A percentile compares a stretch with the other conserved stretches of the same genome.
Evolutionary conservation across 2,797 vertebrate genomes (phyloP).

Genomic region (Gambusia yucatana): DNA sequence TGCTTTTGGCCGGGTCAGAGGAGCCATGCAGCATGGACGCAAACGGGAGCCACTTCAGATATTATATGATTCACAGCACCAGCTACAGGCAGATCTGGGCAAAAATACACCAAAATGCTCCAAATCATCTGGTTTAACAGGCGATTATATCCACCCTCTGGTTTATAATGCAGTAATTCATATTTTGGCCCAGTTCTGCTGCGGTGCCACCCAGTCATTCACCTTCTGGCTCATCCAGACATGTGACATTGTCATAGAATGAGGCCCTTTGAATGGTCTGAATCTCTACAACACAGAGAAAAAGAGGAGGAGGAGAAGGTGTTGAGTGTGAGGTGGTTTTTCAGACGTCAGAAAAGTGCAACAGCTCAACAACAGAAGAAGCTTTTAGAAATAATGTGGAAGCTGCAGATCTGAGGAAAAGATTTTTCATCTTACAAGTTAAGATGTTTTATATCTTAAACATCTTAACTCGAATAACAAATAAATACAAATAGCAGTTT

Average conservation of each 20-base stretch:
- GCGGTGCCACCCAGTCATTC: constrained; percentile 85
- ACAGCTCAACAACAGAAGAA: constrained; percentile 38
- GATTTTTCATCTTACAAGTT: not conserved
- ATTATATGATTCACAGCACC: constrained; percentile 53
- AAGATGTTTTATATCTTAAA: too few relatives aligned
- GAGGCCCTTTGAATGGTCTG: constrained; percentile 98
- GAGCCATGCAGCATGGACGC: constrained; percentile 90
- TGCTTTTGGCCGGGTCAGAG: constrained; percentile 60
- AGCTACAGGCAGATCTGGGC: constrained; percentile 73
- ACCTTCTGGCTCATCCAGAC: constrained; percentile 95
- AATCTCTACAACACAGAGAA: constrained; percentile 89
- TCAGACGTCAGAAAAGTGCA: constrained; percentile 26
- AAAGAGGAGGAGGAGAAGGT: constrained; percentile 48
- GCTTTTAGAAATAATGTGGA: constrained; percentile 35
- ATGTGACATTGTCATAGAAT: constrained; percentile 99
- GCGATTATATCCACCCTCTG: not conserved
- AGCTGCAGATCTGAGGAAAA: not conserved
- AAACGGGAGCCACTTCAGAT: constrained; percentile 77
- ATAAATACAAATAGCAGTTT: not conserved
- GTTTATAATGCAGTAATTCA: constrained; percentile 25
- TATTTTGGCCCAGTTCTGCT: constrained; percentile 78
- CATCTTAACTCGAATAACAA: not conserved
- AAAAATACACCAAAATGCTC: constrained; percentile 59
- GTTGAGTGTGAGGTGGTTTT: constrained; percentile 16
- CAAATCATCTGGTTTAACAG: constrained; percentile 7